Base-by-base conservation (phyloP, 2,113 vertebrate genomes). In the Ptilorrhoa leucosticta region DNA sequence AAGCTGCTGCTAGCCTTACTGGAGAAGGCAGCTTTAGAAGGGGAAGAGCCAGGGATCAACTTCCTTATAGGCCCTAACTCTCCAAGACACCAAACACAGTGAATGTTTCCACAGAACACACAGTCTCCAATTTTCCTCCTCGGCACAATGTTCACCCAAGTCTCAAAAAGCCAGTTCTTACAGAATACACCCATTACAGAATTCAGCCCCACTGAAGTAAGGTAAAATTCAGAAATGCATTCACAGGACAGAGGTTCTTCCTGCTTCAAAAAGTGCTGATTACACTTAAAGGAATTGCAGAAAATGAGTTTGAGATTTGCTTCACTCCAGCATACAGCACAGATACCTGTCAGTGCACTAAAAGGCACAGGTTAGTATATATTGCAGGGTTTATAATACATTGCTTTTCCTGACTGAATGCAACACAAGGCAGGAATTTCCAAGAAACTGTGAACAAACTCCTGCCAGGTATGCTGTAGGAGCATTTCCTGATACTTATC, bases 401-500 rank as follows among this genome's bases (percentile, higher is more conserved):
- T 11, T 45, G 45, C 6, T 73, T 69, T 77, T 80, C n/a, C 66
- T 65, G n/a, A 86, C 57, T 27, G n/a, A 88, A 33, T 6, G 44
- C 26, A 45, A 61, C 33, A 66, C 39, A 83, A 60, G 30, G 42
- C 48, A 90, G 78, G 80, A 93, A 82, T 44, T 78, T 82, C 83
- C 56, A 94, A 90, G 83, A 89, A 93, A 80, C 8, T 2, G 5
- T 64, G 83, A 83, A 63, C 48, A 42, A 71, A 80, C 66, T 83
- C 68, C 35, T 39, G 63, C 50, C 68, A 77, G 71, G 58, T 72
- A 54, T 35, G 83, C 79, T n/a, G 66, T 3, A 61, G 63, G 24
- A 93, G 37, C 40, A 8, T 51, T 91, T 94, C 87, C 73, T 44
- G 35, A 93, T 83, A 42, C 79, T 79, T 88, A 95, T 61, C 82